phyloP scores from a whole-genome alignment of 2,797 vertebrate species.

The Pangasius mekongensis region DNA sequence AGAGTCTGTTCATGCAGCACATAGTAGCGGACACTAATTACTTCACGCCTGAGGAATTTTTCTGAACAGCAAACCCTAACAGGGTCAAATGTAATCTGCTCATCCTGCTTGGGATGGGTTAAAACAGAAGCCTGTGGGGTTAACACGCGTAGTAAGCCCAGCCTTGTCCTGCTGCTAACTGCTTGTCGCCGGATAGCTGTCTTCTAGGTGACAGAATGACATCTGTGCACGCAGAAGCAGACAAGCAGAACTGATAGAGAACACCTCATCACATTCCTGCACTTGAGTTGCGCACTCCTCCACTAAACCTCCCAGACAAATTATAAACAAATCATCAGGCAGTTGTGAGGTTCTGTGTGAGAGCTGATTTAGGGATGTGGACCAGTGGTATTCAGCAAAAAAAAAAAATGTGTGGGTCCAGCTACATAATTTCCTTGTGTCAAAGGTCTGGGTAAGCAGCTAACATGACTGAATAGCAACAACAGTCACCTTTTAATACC shows the following conservation, averaged over 20 bases:
- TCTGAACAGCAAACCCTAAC: conserved; percentile 37
- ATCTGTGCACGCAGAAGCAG: not conserved
- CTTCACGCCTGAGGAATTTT: conserved; percentile 38
- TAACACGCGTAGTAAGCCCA: conserved; percentile 31
- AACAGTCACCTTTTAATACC: not conserved
- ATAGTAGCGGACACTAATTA: conserved; percentile 37
- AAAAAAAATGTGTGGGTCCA: not conserved
- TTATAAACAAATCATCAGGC: not conserved
- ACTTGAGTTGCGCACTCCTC: not conserved
- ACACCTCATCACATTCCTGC: not conserved
- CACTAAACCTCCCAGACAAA: not conserved
- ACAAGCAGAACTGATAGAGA: conserved; percentile 29
- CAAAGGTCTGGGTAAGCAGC: not conserved
- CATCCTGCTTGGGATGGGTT: conserved; percentile 35
- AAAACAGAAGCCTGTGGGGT: conserved; percentile 29
- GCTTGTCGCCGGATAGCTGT: not conserved
- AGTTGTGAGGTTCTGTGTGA: too few species aligned
- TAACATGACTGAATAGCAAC: not conserved
- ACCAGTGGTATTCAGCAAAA: not conserved
- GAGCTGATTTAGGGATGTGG: not conserved
- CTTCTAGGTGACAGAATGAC: conserved; percentile 22
- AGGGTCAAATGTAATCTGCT: conserved; percentile 54
- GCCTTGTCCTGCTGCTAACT: conserved; percentile 18
- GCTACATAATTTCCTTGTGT: not conserved
- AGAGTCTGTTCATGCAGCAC: conserved; percentile 46